These are phyloP conservation scores for Rosalia funebris DNA, from an alignment of 2,888 invertebrate species.

Conservation along the genomic window DNA sequence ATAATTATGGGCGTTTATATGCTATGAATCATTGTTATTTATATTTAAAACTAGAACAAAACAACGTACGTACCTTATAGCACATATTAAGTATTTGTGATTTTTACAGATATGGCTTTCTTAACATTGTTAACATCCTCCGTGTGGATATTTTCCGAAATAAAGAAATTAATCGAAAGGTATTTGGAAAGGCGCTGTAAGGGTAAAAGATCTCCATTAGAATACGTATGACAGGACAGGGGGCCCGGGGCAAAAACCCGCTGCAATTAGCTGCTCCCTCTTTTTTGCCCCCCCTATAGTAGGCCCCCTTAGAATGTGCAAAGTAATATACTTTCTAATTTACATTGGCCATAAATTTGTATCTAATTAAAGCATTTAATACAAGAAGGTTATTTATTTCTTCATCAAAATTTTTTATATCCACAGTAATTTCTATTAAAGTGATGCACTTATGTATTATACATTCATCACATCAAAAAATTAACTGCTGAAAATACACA, in stretches of 20 bases:
- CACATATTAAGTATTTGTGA: no score
- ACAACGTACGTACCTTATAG: no score
- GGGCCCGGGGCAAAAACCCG: conserved; percentile 62
- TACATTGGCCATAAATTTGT: conserved; percentile 17
- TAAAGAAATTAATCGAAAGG: conserved; percentile 88
- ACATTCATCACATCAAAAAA: no score
- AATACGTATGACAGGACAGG: conserved; percentile 78
- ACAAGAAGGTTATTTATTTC: no score
- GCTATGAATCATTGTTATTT: no score
- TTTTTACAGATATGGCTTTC: conserved; percentile 85
- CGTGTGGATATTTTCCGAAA: conserved; percentile 92
- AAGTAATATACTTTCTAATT: conserved; percentile 25
- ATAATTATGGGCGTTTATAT: no score
- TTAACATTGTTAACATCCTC: conserved; percentile 93
- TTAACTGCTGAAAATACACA: no score
- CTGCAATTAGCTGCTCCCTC: conserved; percentile 59
- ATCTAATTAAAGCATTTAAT: conserved; percentile 15
- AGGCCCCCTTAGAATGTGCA: conserved; percentile 56
- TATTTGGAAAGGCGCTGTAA: conserved; percentile 71
- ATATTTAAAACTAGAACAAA: no score
- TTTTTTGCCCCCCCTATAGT: conserved; percentile 53
- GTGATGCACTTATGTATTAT: no score
- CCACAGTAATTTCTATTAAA: no score
- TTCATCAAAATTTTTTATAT: no score
- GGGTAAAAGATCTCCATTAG: conserved; percentile 66